Evolutionary conservation across 2,888 invertebrate genomes (phyloP).

Genomic region (Ophion slaviceki): DNA sequence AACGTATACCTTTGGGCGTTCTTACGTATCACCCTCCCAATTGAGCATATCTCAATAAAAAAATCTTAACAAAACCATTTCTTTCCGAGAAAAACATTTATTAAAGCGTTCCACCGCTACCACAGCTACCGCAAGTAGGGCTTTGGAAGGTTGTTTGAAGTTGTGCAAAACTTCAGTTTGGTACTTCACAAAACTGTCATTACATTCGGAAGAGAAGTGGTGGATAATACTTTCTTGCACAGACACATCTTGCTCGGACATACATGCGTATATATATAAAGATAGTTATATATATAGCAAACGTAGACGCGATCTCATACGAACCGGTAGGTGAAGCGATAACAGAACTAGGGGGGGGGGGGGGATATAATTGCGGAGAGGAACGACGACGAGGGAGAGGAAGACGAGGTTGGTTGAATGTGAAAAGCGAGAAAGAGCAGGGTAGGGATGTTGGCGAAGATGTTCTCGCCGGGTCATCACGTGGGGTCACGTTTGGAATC

Average conservation of each 20-base stretch:
- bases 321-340: conserved; percentile 68
- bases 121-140: neutral
- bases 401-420: conserved; percentile 33
- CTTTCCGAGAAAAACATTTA: neutral
- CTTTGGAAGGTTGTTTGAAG: neutral
- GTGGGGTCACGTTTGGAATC: conserved; percentile 83
- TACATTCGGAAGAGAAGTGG: conserved; percentile 5
- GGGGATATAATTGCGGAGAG: conserved; percentile 75
- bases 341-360: neutral
- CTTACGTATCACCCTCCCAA: neutral
- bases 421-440: conserved; percentile 50
- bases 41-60: neutral
- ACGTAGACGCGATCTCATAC: conserved; percentile 62
- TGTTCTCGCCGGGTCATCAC: conserved; percentile 83
- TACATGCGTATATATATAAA: conserved; percentile 22
- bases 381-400: conserved; percentile 61
- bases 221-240: neutral
- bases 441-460: conserved; percentile 79
- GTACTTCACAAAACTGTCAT: conserved; percentile 18
- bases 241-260: neutral
- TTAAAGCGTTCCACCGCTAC: neutral
- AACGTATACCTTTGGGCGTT: too few species aligned
- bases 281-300: conserved; percentile 35
- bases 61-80: neutral
- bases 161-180: conserved; percentile 2